phyloP scores from a whole-genome alignment of 2,888 invertebrate species.

The Belgica antarctica region DNA sequence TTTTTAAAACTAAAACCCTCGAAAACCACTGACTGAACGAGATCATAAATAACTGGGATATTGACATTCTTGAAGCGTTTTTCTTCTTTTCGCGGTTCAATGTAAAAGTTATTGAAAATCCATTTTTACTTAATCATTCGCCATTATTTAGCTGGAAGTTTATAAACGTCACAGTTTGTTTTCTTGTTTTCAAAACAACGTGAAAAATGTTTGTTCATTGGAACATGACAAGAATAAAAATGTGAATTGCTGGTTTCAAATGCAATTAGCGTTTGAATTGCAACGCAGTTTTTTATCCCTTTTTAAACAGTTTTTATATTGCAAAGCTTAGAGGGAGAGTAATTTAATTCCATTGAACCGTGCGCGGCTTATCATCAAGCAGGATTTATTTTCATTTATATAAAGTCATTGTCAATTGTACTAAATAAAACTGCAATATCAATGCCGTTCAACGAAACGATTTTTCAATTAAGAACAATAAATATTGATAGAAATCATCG shows the following conservation, averaged over 20 bases:
- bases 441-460: neutral
- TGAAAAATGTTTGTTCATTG: constrained; percentile 5
- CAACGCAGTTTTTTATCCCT: neutral
- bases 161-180: constrained; percentile 21
- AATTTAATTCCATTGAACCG: constrained; percentile 13
- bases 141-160: constrained; percentile 23
- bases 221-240: constrained; percentile 9
- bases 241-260: neutral
- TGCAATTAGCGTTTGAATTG: neutral
- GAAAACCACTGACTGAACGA: constrained; percentile 10
- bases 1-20: constrained; percentile 24
- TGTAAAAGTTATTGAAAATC: constrained; percentile 20
- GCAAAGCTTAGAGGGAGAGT: no score
- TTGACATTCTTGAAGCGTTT: constrained; percentile 30
- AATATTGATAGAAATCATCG: constrained; percentile 23
- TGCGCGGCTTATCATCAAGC: constrained; percentile 16
- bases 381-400: constrained; percentile 13
- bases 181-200: neutral
- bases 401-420: constrained; percentile 9
- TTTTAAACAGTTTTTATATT: no score
- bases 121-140: constrained; percentile 34
- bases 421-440: neutral
- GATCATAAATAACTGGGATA: constrained; percentile 19
- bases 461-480: constrained; percentile 11
- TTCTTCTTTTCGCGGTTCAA: neutral